Percentiles rank a stretch among this genome's conserved stretches.
phyloP scores from a whole-genome alignment of 2,113 vertebrate species.

The Xyrauchen texanus region DNA sequence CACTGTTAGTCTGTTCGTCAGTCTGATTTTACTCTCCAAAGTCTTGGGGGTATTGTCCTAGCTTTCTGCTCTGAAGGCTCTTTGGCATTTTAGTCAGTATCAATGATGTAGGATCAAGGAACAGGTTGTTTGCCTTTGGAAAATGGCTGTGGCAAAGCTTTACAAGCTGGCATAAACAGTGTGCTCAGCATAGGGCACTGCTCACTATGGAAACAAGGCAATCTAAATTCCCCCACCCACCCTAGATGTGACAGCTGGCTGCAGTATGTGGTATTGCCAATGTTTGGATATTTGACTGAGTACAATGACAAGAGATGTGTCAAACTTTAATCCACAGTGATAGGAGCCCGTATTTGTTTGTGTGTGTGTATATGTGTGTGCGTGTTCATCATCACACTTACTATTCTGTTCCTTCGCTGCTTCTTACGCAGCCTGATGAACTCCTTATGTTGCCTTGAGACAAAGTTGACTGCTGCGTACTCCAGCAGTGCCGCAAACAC shows the following conservation, averaged over 20 bases:
- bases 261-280: constrained; percentile 60
- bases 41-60: not conserved
- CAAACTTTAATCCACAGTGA: constrained; percentile 51
- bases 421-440: constrained; percentile 85
- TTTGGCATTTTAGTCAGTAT: not conserved
- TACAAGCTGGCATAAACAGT: not conserved
- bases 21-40: not conserved
- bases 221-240: constrained; percentile 59
- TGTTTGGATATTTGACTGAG: constrained; percentile 55
- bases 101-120: constrained; percentile 20
- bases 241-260: constrained; percentile 67
- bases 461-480: constrained; percentile 90
- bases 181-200: constrained; percentile 57
- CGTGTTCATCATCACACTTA: constrained; percentile 67
- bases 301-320: constrained; percentile 54
- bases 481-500: constrained; percentile 89
- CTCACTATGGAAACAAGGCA: constrained; percentile 60
- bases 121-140: constrained; percentile 26
- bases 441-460: constrained; percentile 91
- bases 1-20: not conserved
- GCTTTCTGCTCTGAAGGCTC: not conserved
- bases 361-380: not conserved
- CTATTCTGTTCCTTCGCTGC: constrained; percentile 81
- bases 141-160: constrained; percentile 32
- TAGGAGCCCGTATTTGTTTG: constrained; percentile 43